These are phyloP conservation scores for Pectinophora gossypiella DNA, from an alignment of 1,140 invertebrate species.

Conservation along the genomic window DNA sequence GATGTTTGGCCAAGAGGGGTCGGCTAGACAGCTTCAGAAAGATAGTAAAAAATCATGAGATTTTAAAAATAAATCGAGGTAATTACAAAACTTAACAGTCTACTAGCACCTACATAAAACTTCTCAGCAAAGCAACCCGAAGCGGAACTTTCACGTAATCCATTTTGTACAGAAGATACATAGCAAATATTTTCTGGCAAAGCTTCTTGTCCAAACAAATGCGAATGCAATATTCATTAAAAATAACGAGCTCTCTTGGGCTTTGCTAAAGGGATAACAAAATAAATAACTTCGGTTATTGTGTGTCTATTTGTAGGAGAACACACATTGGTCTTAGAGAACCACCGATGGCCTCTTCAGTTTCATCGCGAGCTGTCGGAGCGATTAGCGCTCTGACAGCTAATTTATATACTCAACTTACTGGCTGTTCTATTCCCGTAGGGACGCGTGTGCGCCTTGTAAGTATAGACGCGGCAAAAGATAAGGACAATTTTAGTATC, in stretches of 20 bases:
- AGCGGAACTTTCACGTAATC: neutral
- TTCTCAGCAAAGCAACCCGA: neutral
- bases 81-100: too few species aligned
- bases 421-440: slow-evolving; percentile 66
- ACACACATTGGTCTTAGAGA: slow-evolving; percentile 52
- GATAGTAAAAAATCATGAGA: neutral
- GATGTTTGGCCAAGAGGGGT: too few species aligned
- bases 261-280: slow-evolving; percentile 50
- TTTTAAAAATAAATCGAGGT: too few species aligned
- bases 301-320: slow-evolving; percentile 51
- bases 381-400: slow-evolving; percentile 71
- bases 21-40: neutral
- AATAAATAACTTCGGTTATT: slow-evolving; percentile 54
- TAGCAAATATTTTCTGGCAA: neutral
- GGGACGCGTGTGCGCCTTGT: slow-evolving; percentile 38
- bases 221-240: slow-evolving; percentile 29
- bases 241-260: slow-evolving; percentile 30
- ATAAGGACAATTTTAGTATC: neutral
- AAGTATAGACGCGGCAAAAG: slow-evolving; percentile 32
- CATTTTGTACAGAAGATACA: neutral
- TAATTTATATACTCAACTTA: slow-evolving; percentile 75
- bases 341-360: slow-evolving; percentile 68
- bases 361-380: slow-evolving; percentile 70
- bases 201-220: slow-evolving; percentile 28
- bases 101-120: too few species aligned